Conservation (phyloP, 2,797 vertebrate species). For the Peromyscus nudipes region DNA sequence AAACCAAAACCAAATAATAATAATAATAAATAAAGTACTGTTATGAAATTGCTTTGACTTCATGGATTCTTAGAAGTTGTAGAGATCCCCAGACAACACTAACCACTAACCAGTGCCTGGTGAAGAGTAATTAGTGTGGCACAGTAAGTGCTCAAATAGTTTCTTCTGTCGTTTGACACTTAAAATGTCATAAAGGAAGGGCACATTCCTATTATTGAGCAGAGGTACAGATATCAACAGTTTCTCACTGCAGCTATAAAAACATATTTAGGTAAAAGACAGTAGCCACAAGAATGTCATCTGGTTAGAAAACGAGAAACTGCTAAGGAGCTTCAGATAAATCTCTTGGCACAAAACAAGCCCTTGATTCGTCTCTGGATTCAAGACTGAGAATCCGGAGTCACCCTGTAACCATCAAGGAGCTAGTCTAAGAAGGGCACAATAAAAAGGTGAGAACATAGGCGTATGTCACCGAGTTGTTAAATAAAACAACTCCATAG, state of each 20-base stretch:
- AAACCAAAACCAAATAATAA: neutral
- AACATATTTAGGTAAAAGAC: conserved; percentile 14
- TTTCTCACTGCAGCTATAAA: neutral
- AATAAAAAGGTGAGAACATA: conserved; percentile 37
- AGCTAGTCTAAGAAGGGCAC: neutral
- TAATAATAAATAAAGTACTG: neutral
- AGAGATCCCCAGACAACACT: neutral
- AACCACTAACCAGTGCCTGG: conserved; percentile 7
- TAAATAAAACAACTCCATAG: neutral
- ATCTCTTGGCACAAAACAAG: neutral
- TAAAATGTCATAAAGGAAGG: neutral
- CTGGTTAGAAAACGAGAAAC: neutral
- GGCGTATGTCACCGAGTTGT: neutral
- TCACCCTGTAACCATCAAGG: neutral
- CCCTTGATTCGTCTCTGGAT: neutral
- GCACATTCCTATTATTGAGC: neutral
- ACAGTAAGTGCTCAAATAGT: neutral
- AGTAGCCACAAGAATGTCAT: neutral
- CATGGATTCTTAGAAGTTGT: neutral
- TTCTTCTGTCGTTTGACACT: neutral
- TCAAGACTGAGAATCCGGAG: neutral
- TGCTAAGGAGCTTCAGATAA: neutral
- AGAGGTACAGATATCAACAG: neutral
- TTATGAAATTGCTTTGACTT: neutral
- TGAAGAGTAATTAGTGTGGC: neutral